Evolutionary conservation across 2,888 invertebrate genomes (phyloP).

Genomic region (Macrophya annulata): DNA sequence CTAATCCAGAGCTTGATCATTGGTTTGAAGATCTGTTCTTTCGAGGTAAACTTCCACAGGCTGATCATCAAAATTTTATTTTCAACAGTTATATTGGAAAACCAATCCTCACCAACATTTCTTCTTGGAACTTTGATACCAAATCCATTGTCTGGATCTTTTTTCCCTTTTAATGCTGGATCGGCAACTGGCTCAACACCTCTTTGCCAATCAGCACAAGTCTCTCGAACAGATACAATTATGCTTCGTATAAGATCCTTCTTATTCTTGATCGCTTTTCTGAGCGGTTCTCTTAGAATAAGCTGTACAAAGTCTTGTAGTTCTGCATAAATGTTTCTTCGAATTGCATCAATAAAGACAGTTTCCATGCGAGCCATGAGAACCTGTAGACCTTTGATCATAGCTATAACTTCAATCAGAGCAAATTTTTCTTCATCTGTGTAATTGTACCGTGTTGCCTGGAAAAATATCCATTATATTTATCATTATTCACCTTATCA

Average conservation of each 20-base stretch:
- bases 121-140: conserved; percentile 95
- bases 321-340: conserved; percentile 96
- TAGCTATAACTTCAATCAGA: conserved; percentile 98
- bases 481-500: conserved; percentile 6
- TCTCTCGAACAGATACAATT: conserved; percentile 97
- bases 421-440: conserved; percentile 98
- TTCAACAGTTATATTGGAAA: not conserved
- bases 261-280: conserved; percentile 98
- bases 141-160: conserved; percentile 95
- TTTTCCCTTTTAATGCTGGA: conserved; percentile 95
- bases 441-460: conserved; percentile 98
- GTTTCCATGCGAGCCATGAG: conserved; percentile 98
- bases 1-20: conserved; percentile 43
- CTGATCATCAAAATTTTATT: conserved; percentile 43
- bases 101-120: conserved; percentile 89
- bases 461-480: conserved; percentile 60
- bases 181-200: conserved; percentile 96
- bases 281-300: conserved; percentile 92
- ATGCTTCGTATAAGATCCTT: conserved; percentile 98
- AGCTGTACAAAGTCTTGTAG: conserved; percentile 98
- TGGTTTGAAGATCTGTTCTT: not conserved
- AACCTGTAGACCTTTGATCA: conserved; percentile 99
- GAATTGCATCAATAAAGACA: conserved; percentile 95
- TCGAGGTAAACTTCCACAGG: not conserved
- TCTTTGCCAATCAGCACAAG: conserved; percentile 97